Evolutionary conservation across 2,888 invertebrate species (phyloP).

Genomic region (Plebejus argus): DNA sequence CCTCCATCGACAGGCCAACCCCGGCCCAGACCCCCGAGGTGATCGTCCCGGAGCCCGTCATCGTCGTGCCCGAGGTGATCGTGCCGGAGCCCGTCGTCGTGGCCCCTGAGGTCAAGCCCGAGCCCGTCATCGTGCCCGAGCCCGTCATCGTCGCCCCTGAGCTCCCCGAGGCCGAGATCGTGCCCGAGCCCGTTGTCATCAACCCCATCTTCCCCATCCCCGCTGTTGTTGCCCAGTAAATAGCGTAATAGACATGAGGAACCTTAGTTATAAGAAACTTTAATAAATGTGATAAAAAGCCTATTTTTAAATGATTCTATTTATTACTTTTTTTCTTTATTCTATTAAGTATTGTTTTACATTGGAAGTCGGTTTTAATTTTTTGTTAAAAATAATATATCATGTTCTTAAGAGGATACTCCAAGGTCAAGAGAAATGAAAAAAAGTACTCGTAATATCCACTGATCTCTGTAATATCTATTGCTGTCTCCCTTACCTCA

Average conservation of each 20-base stretch:
- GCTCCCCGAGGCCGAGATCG: conserved; percentile 29
- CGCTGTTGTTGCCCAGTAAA: conserved; percentile 45
- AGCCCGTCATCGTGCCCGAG: conserved; percentile 38
- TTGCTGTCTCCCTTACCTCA: too few relatives aligned
- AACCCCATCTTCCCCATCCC: conserved; percentile 42
- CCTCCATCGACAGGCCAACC: conserved; percentile 28
- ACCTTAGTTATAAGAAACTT: conserved; percentile 12
- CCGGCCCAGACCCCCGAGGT: conserved; percentile 30
- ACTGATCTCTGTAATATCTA: too few relatives aligned
- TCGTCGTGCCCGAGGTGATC: conserved; percentile 35
- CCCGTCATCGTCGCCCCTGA: conserved; percentile 39
- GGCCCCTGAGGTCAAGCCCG: conserved; percentile 23
- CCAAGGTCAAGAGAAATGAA: too few relatives aligned
- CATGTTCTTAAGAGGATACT: too few relatives aligned
- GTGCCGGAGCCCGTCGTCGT: conserved; percentile 40
- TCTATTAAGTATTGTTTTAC: too few relatives aligned
- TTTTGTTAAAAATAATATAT: too few relatives aligned
- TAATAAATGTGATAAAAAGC: conserved; percentile 1
- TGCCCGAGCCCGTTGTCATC: conserved; percentile 34
- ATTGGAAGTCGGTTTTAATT: too few relatives aligned
- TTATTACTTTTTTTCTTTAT: not conserved
- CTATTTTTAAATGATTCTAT: not conserved
- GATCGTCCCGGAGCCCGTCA: conserved; percentile 39
- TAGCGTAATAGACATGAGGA: not conserved
- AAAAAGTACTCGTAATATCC: too few relatives aligned